Evolutionary conservation across 1,140 invertebrate genomes (phyloP).

Genomic region (Drosophila orena): DNA sequence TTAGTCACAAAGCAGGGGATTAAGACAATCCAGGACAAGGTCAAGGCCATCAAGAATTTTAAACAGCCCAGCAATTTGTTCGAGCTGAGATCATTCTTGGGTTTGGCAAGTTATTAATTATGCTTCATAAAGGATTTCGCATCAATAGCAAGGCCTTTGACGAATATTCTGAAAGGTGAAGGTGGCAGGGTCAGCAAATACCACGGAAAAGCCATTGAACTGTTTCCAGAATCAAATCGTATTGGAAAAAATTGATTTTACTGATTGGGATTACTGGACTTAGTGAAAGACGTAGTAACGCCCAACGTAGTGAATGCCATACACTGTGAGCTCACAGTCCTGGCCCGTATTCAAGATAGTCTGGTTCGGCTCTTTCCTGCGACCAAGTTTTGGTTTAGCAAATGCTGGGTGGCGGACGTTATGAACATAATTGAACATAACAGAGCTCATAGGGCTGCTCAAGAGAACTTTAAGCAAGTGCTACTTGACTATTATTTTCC

Average conservation of each 20-base stretch:
- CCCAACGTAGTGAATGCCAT: neutral
- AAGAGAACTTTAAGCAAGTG: conserved; percentile 22
- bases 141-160: too few species aligned
- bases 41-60: too few species aligned
- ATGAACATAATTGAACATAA: neutral
- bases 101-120: too few species aligned
- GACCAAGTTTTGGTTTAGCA: neutral
- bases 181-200: too few species aligned
- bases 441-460: conserved; percentile 25
- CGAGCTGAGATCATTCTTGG: too few species aligned
- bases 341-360: too few species aligned
- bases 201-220: conserved; percentile 7
- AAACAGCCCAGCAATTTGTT: too few species aligned
- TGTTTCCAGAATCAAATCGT: conserved; percentile 24
- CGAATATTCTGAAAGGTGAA: too few species aligned
- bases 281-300: conserved; percentile 1
- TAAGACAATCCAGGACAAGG: too few species aligned
- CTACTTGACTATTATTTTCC: conserved; percentile 37
- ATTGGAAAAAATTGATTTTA: neutral
- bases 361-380: conserved; percentile 1
- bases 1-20: too few species aligned
- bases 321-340: too few species aligned
- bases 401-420: neutral
- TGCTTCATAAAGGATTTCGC: too few species aligned
- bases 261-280: neutral